Percentiles rank a stretch among this genome's conserved stretches.
phyloP scores from a whole-genome alignment of 1,140 invertebrate genomes.

The Chironomus striatipennis region DNA sequence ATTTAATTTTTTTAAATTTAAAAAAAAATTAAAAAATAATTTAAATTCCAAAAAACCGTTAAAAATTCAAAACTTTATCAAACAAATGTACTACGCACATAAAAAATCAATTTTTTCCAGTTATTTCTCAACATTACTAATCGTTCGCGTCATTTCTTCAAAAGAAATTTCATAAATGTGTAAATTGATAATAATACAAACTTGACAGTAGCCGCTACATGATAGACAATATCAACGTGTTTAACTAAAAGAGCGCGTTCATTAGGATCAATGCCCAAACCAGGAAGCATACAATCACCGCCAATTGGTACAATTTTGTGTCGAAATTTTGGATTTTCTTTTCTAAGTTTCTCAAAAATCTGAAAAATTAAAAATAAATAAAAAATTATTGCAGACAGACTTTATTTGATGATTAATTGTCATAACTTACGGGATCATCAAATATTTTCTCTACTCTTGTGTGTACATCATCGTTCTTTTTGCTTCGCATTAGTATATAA shows the following conservation, averaged over 20 bases:
- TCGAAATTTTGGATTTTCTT: constrained; percentile 49
- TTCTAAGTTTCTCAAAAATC: constrained; percentile 49
- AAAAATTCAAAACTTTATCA: too few species aligned
- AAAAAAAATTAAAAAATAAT: too few species aligned
- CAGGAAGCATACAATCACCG: constrained; percentile 49
- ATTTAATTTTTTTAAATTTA: too few species aligned
- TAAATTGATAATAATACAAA: neutral
- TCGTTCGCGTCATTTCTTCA: too few species aligned
- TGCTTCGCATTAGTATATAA: constrained; percentile 67
- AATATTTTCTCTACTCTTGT: constrained; percentile 53
- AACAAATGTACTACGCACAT: too few species aligned
- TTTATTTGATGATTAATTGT: neutral
- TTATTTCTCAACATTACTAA: too few species aligned
- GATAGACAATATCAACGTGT: constrained; percentile 67
- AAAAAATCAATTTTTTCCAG: too few species aligned
- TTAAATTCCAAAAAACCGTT: too few species aligned
- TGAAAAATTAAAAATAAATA: constrained; percentile 32
- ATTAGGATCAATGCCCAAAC: constrained; percentile 56
- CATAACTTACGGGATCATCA: constrained; percentile 53
- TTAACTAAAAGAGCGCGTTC: constrained; percentile 42
- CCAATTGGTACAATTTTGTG: constrained; percentile 50
- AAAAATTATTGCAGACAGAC: neutral
- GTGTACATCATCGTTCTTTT: constrained; percentile 61
- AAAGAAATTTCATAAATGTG: too few species aligned
- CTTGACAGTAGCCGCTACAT: constrained; percentile 74